Evolutionary conservation across 2,888 invertebrate genomes (phyloP), one percentile per base, ranked within the genome.

Genomic region (Boloria euphrosyne): DNA sequence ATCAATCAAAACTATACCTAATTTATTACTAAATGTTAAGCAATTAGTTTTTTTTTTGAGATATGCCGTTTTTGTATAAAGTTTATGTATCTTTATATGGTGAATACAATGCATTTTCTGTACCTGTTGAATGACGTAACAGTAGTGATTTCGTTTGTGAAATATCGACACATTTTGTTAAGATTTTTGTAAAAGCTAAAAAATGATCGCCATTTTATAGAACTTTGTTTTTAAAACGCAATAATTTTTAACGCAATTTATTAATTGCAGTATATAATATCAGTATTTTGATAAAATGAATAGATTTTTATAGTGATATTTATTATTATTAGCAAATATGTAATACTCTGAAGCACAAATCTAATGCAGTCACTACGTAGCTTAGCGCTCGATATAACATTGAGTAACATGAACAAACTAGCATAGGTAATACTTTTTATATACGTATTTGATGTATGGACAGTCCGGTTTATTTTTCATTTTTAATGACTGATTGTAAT

Each of bases 381-480:
- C n/a, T n/a, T n/a, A n/a, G 31, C 31, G 31, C 31, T 38, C 31
- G 31, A 38, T 38, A 3, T 7, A 10, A 2, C 31, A 38, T 7
- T 38, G 49, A 61, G 66, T 60, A 62, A 73, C 76, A 76, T 76
- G 76, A 76, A 76, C 76, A 77, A 68, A 72, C 69, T 74, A 76
- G 70, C 63, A 69, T 76, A 74, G 71, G 72, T 68, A 70, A 68
- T 63, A 67, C 63, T 72, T 71, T 70, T 71, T 71, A 67, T 72
- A 68, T 67, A 70, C 58, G 17, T 63, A 60, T 68, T 69, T 53
- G 53, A 55, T 60, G 44, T 52, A 46, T 10, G 31, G 31, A 38
- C 31, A 7, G 3, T 38, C 31, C 44, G 44, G 55, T 44, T 22
- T 55, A 44, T 55, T 44, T 43, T 13, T n/a, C n/a, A n/a, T n/a